Percentiles rank a stretch among this genome's conserved stretches.
Conservation (phyloP, 2,113 vertebrate species). For the Strigops habroptila region DNA sequence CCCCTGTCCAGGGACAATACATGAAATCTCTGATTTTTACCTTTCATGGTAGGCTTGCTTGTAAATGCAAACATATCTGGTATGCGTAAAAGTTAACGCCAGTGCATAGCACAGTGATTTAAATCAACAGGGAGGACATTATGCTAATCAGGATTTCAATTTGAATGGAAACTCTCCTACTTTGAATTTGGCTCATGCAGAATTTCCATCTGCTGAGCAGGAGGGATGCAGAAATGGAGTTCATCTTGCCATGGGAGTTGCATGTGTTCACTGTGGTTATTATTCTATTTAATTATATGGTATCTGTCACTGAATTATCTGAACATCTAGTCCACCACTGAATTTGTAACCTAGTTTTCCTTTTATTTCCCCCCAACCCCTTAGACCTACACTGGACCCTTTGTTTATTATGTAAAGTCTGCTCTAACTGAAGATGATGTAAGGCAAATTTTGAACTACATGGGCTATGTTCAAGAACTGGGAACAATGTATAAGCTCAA, state of each 20-base stretch:
- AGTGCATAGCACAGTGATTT: background rate
- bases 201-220: slow-evolving; percentile 27
- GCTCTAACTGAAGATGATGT: slow-evolving; percentile 87
- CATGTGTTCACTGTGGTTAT: background rate
- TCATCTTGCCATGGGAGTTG: background rate
- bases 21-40: background rate
- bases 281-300: background rate
- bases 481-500: slow-evolving; percentile 81
- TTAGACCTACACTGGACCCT: slow-evolving; percentile 96
- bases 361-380: background rate
- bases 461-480: slow-evolving; percentile 91
- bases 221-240: background rate
- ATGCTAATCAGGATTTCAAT: slow-evolving; percentile 6
- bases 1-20: background rate
- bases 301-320: background rate
- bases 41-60: background rate
- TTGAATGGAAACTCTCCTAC: slow-evolving; percentile 9
- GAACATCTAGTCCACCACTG: background rate
- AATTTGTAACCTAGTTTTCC: slow-evolving; percentile 38
- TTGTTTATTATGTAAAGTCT: slow-evolving; percentile 94
- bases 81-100: background rate
- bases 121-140: background rate
- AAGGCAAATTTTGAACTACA: slow-evolving; percentile 83
- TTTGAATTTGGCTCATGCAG: slow-evolving; percentile 12
- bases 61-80: background rate